Evolutionary conservation across 2,797 vertebrate genomes (phyloP), one percentile per base, ranked within the genome.

Genomic region (Neosalanx taihuensis): DNA sequence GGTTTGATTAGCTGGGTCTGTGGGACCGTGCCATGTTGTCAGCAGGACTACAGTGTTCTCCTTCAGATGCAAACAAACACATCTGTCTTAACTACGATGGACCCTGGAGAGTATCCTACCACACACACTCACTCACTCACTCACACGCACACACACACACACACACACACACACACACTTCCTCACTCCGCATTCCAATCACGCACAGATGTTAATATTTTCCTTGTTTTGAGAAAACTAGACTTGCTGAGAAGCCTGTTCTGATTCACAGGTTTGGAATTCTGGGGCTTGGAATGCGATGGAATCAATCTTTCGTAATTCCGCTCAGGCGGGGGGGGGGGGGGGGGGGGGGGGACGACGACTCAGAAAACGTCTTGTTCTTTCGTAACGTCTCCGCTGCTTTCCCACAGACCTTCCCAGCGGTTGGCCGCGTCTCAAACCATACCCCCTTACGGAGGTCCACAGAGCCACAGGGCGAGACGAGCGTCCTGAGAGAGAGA

Each of bases 171-270:
- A 56, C 51, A n/a, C 51, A 53, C 82, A 81, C 62, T 20, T 56
- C 63, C 59, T 26, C 70, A 15, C 31, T 80, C 49, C 64, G 81
- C 88, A 92, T 91, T 93, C 90, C 89, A 84, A 90, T 89, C 92
- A 87, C 88, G 92, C 91, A 91, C 91, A 94, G 92, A 93, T 89
- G 86, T 90, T 90, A 84, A 83, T 88, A 83, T 87, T 91, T 80
- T 80, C 70, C 81, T 87, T 90, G 85, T 94, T 81, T 87, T 81
- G 82, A 83, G 77, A 82, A 70, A 73, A 85, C 70, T 72, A 17
- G 69, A n/a, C 64, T 81, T 65, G 81, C 76, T n/a, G 73, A 81
- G 74, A 76, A 81, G 78, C 71, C 78, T 49, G 70, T 76, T 85
- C 76, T 87, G 87, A 88, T 84, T 90, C 87, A 88, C 80, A 80